Percentiles rank a stretch among this genome's conserved stretches.
Evolutionary conservation across 92 coral and sea anemone species (phyloP).

Genomic region (Nematostella vectensis): DNA sequence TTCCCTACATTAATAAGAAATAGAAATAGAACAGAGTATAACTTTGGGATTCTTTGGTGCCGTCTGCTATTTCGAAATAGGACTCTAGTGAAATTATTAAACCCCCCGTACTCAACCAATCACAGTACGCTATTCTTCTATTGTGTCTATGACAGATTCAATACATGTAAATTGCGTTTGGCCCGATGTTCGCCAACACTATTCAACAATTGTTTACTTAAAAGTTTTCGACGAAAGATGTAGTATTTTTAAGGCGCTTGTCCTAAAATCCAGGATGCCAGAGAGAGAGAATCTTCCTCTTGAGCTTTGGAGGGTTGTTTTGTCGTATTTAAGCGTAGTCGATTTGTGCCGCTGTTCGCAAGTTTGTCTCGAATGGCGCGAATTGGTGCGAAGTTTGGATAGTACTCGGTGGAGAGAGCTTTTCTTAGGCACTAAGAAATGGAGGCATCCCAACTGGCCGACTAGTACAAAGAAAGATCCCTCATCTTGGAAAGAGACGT

Average conservation of each 20-base stretch:
- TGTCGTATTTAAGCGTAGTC: slow-evolving; percentile 59
- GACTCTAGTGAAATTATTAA: too few relatives aligned
- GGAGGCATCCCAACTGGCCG: slow-evolving; percentile 99
- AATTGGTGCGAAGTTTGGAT: slow-evolving; percentile 89
- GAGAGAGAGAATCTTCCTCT: slow-evolving; percentile 82
- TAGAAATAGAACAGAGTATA: too few relatives aligned
- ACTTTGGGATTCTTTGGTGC: too few relatives aligned
- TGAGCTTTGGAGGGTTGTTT: slow-evolving; percentile 90
- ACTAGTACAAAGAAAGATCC: slow-evolving; percentile 76
- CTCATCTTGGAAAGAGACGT: slow-evolving; percentile 85
- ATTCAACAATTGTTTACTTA: slow-evolving; percentile 6
- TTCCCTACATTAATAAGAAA: too few relatives aligned
- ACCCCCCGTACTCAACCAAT: too few relatives aligned
- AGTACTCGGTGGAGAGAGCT: slow-evolving; percentile 93
- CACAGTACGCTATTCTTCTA: too few relatives aligned
- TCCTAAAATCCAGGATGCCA: slow-evolving; percentile 34
- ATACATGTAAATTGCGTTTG: too few relatives aligned
- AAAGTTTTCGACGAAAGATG: too few relatives aligned
- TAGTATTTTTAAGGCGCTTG: neutral
- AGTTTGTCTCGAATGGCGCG: slow-evolving; percentile 92
- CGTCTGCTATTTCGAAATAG: too few relatives aligned
- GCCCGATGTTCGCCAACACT: too few relatives aligned
- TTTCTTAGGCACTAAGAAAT: slow-evolving; percentile 65
- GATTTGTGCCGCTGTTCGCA: slow-evolving; percentile 90
- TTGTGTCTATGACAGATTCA: too few relatives aligned